Percentiles rank a stretch among this genome's conserved stretches.
These are phyloP conservation scores for Argyrosomus regius DNA, from an alignment of 2,797 vertebrate species.

Conservation along the genomic window DNA sequence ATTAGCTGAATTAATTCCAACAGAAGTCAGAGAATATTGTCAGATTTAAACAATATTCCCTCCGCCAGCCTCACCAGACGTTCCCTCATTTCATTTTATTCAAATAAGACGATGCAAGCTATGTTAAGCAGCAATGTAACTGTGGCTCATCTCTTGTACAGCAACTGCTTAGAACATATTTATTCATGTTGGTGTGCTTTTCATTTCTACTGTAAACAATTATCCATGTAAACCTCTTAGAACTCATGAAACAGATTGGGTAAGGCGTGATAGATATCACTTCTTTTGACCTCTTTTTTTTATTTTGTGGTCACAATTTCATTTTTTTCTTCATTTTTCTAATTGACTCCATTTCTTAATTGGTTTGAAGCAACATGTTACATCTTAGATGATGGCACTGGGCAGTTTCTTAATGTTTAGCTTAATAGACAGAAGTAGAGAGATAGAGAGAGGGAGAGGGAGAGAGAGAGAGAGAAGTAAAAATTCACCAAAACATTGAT, in stretches of 20 bases:
- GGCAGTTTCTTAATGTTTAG: background rate
- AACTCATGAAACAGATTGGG: constrained; percentile 32
- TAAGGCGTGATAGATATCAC: background rate
- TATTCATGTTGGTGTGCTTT: constrained; percentile 69
- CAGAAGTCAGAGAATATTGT: constrained; percentile 85
- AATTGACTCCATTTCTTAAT: background rate
- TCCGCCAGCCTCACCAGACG: constrained; percentile 72
- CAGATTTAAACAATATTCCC: constrained; percentile 84
- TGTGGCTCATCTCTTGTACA: constrained; percentile 71
- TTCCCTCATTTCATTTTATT: constrained; percentile 77
- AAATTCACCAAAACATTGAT: background rate
- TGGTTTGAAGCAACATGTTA: background rate
- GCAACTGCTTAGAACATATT: constrained; percentile 73
- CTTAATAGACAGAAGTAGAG: background rate
- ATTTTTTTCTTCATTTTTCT: background rate
- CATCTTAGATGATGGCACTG: background rate
- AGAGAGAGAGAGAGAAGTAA: background rate
- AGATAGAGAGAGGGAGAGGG: background rate
- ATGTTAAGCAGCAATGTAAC: constrained; percentile 74
- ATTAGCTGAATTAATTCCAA: constrained; percentile 89
- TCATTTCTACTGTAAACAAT: constrained; percentile 71
- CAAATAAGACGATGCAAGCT: constrained; percentile 70
- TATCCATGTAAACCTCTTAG: constrained; percentile 56
- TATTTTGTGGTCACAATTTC: background rate
- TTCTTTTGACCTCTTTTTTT: constrained; percentile 23